Conservation (phyloP, 2,797 vertebrate species). For the Spinibarbus caldwelli region DNA sequence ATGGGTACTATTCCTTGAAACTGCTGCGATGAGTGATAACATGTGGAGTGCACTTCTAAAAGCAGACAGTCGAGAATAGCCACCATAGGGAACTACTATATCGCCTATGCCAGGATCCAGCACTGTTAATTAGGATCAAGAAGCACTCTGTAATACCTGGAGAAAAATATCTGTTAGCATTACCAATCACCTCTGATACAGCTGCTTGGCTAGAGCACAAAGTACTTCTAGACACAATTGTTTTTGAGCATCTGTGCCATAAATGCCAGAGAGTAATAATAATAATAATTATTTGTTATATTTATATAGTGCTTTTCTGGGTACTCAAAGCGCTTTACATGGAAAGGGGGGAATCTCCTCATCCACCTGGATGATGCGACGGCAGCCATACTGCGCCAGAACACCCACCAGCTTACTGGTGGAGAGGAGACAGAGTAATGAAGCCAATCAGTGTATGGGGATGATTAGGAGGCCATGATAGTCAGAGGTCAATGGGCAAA, state of each 20-base stretch:
- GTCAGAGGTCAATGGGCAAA: no score
- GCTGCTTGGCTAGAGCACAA: neutral
- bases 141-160: neutral
- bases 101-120: neutral
- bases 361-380: no score
- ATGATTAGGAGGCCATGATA: no score
- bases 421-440: no score
- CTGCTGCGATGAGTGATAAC: neutral
- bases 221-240: neutral
- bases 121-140: neutral
- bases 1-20: slow-evolving; percentile 1
- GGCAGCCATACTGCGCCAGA: no score
- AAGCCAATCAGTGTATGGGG: no score
- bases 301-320: no score
- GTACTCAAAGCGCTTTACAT: no score
- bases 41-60: neutral
- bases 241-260: neutral
- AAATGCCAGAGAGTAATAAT: neutral
- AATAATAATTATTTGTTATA: no score
- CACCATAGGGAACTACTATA: neutral
- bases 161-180: neutral
- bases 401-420: no score
- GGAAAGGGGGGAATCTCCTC: no score
- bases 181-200: neutral
- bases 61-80: neutral